These are phyloP conservation scores for Pangasianodon hypophthalmus DNA, from an alignment of 2,113 vertebrate genomes.

Conservation along the genomic window DNA sequence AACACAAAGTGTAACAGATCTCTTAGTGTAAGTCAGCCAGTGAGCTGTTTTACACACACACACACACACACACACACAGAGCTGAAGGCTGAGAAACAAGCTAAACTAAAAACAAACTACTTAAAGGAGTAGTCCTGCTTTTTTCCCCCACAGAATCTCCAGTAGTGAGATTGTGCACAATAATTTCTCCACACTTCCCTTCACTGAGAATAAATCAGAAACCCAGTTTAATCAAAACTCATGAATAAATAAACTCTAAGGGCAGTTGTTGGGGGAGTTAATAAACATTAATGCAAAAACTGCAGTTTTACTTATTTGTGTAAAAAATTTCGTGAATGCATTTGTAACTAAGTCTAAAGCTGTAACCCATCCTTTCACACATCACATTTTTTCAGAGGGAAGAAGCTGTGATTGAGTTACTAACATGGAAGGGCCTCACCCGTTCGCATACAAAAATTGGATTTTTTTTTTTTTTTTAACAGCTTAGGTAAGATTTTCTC, in stretches of 20 bases:
- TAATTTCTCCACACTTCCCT: neutral
- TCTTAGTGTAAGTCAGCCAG: neutral
- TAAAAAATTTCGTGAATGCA: neutral
- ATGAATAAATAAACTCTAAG: neutral
- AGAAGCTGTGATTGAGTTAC: neutral
- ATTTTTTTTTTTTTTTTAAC: too few species aligned
- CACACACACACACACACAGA: too few species aligned
- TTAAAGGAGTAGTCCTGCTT: neutral
- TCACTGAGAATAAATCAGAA: neutral
- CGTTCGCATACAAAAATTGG: neutral
- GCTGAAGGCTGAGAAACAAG: too few species aligned
- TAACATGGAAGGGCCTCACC: neutral
- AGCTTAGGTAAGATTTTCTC: too few species aligned
- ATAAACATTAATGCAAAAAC: neutral
- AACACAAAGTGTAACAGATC: neutral
- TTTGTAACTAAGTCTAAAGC: neutral
- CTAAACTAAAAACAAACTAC: too few species aligned
- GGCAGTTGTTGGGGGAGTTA: neutral
- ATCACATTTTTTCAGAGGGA: neutral
- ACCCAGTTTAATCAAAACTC: neutral
- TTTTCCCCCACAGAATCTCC: neutral
- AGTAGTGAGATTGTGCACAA: neutral
- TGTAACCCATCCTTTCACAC: neutral
- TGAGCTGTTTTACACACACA: neutral
- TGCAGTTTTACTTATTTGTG: neutral